Conservation (phyloP, 2,888 invertebrate species). For the Synergus umbraculus region DNA sequence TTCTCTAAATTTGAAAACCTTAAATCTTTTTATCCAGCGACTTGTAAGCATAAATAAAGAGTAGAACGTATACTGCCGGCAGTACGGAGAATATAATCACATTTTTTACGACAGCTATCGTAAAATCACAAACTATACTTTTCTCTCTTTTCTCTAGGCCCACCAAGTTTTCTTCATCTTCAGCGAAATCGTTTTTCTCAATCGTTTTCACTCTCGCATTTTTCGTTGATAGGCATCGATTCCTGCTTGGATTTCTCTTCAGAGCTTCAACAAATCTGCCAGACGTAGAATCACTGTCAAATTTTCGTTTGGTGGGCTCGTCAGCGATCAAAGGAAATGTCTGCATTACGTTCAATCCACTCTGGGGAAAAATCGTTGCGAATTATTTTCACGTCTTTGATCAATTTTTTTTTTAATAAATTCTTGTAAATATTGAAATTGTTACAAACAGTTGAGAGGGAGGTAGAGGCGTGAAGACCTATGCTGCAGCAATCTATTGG, state of each 20-base stretch:
- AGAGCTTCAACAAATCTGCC: neutral
- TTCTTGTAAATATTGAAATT: constrained; percentile 2
- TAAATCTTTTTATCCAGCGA: constrained; percentile 20
- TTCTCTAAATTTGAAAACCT: neutral
- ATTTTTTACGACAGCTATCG: constrained; percentile 59
- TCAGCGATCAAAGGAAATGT: neutral
- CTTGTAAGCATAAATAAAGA: constrained; percentile 61
- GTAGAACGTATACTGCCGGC: constrained; percentile 61
- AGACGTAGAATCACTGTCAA: neutral
- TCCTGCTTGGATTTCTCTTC: neutral
- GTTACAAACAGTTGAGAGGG: neutral
- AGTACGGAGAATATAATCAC: constrained; percentile 63
- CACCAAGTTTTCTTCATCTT: neutral
- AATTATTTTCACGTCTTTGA: constrained; percentile 11
- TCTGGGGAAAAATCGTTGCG: constrained; percentile 16
- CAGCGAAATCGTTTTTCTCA: neutral
- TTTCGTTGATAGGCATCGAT: neutral
- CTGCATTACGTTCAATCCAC: constrained; percentile 6
- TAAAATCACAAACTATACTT: constrained; percentile 36
- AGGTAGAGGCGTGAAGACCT: neutral
- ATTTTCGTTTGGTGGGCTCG: neutral
- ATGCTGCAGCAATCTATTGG: neutral
- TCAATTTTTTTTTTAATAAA: neutral
- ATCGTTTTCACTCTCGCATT: neutral
- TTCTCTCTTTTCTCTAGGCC: neutral